phyloP scores from a whole-genome alignment of 2,888 invertebrate species.

The Lepidonotus clava region DNA sequence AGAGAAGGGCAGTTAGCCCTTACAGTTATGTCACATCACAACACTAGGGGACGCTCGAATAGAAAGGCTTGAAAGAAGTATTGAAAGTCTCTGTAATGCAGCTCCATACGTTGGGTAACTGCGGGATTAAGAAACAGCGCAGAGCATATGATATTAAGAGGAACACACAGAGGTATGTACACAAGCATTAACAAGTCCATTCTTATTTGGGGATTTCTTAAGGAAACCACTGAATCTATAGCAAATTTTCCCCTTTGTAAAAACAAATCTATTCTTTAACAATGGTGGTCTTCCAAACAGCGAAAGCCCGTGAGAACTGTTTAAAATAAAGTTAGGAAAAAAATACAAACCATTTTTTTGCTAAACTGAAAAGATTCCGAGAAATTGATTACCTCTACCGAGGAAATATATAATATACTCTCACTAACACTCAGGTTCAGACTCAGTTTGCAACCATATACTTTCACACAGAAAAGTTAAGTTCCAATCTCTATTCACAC shows the following conservation, averaged over 20 bases:
- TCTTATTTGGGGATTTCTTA: neutral
- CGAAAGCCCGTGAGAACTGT: neutral
- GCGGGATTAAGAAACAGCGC: neutral
- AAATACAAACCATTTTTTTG: too few species aligned
- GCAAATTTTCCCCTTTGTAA: neutral
- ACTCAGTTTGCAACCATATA: neutral
- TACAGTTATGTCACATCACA: conserved; percentile 33
- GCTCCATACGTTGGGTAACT: conserved; percentile 16
- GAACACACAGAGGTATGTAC: conserved; percentile 25
- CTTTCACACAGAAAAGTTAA: neutral
- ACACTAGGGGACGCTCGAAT: conserved; percentile 8
- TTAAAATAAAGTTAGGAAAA: conserved; percentile 10
- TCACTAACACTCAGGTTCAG: neutral
- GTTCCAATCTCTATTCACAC: neutral
- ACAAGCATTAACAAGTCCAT: conserved; percentile 39
- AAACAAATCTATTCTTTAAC: neutral
- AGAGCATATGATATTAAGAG: too few species aligned
- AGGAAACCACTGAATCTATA: conserved; percentile 21
- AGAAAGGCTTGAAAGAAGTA: conserved; percentile 42
- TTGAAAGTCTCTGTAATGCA: conserved; percentile 34
- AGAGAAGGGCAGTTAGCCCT: neutral
- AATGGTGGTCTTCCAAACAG: neutral
- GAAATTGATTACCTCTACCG: neutral
- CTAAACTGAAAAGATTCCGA: too few species aligned
- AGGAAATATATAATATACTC: neutral